Conservation (phyloP, 2,888 invertebrate species). For the Lasioglossum villosulum region DNA sequence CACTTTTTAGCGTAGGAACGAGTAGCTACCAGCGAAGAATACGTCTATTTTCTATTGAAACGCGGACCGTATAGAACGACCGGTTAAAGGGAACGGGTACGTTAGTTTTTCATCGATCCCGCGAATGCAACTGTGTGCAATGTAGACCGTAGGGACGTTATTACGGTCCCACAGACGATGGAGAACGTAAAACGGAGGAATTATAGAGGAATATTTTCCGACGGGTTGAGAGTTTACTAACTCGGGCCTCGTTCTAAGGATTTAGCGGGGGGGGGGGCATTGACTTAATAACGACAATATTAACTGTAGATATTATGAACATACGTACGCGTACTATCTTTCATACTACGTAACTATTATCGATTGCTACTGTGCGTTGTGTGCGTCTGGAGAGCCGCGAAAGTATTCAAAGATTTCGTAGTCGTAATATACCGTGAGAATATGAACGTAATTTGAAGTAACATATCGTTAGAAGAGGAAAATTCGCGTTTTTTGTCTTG, state of each 20-base stretch:
- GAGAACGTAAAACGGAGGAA: slow-evolving; percentile 15
- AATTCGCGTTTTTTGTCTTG: not conserved
- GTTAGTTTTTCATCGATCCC: slow-evolving; percentile 39
- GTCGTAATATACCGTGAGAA: not conserved
- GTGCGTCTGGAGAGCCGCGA: not conserved
- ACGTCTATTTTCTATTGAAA: slow-evolving; percentile 31
- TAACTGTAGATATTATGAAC: slow-evolving; percentile 71
- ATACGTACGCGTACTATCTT: slow-evolving; percentile 58
- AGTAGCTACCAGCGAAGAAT: slow-evolving; percentile 3
- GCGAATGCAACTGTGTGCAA: not conserved
- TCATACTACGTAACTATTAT: slow-evolving; percentile 63
- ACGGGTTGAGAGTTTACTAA: slow-evolving; percentile 24
- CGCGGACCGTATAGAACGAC: slow-evolving; percentile 7
- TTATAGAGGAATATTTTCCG: slow-evolving; percentile 41
- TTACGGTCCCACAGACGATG: not conserved
- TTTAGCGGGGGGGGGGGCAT: slow-evolving; percentile 40
- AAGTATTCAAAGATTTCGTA: not conserved
- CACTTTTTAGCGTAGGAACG: slow-evolving; percentile 24
- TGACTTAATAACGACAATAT: slow-evolving; percentile 80
- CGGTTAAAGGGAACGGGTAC: slow-evolving; percentile 1
- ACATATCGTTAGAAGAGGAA: not conserved
- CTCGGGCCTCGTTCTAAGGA: slow-evolving; percentile 55
- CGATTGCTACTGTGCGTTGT: slow-evolving; percentile 58
- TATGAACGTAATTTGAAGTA: not conserved
- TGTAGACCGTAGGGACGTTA: not conserved